Conservation (phyloP, 2,113 vertebrate genomes). For the Illadopsis cleaveri region DNA sequence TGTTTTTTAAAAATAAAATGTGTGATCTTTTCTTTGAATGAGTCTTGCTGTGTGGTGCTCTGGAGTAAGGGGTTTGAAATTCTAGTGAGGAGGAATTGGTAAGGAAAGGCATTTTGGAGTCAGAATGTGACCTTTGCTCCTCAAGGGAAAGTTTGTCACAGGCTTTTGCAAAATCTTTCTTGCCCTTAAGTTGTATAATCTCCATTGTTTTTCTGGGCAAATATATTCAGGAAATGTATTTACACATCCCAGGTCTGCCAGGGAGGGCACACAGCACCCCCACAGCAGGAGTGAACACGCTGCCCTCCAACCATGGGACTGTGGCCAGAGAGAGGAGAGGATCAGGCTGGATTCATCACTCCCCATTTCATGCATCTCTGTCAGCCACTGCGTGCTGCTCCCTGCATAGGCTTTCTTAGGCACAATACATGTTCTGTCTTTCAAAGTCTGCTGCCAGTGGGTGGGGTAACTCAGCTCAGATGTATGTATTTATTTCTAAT, state of each 20-base stretch:
- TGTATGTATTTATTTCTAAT: not conserved
- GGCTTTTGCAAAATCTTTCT: not conserved
- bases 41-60: not conserved
- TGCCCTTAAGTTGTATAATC: not conserved
- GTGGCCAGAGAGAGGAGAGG: not conserved
- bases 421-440: not conserved
- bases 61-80: not conserved
- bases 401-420: not conserved
- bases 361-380: not conserved
- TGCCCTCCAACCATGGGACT: rapidly evolving
- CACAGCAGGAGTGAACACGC: rapidly evolving
- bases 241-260: not conserved
- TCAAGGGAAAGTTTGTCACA: not conserved
- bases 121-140: not conserved
- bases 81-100: not conserved
- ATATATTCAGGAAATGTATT: not conserved
- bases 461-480: not conserved
- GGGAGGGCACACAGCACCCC: not conserved
- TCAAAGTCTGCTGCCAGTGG: not conserved
- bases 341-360: not conserved
- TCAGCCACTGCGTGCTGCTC: not conserved
- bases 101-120: not conserved
- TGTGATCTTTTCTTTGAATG: not conserved
- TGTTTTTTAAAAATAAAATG: not conserved
- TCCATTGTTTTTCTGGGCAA: rapidly evolving